Evolutionary conservation across 2,888 invertebrate species (phyloP).

Genomic region (Mesorhabditis spiculigera): DNA sequence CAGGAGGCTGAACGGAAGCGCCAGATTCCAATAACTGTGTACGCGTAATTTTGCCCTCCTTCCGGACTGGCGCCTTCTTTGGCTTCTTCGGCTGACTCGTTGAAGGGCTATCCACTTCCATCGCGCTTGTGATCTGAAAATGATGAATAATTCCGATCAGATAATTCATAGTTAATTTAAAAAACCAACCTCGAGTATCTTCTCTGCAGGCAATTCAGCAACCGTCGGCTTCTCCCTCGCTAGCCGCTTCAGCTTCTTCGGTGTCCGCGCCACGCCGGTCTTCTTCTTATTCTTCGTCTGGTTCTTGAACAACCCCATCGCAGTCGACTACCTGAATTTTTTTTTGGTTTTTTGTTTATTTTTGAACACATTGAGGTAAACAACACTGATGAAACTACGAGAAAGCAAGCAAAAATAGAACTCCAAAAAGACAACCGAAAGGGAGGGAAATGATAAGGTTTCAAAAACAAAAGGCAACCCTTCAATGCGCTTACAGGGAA

Average conservation of each 20-base stretch:
- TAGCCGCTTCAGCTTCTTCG: not conserved
- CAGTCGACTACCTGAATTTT: not conserved
- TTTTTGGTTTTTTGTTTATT: not conserved
- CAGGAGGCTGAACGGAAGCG: not conserved
- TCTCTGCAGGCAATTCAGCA: not conserved
- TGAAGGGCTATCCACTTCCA: not conserved
- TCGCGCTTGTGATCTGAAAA: not conserved
- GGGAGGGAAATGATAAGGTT: too few relatives aligned
- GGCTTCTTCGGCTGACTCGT: not conserved
- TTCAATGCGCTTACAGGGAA: too few relatives aligned
- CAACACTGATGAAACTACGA: too few relatives aligned
- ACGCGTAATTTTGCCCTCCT: not conserved
- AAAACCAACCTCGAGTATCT: not conserved
- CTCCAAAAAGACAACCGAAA: too few relatives aligned
- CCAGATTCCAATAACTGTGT: not conserved
- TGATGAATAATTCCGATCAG: not conserved
- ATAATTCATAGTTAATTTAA: not conserved
- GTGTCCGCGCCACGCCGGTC: not conserved
- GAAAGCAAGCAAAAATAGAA: too few relatives aligned
- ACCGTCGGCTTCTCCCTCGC: not conserved
- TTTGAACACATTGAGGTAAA: not conserved
- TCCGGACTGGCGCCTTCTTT: not conserved
- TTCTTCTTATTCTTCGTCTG: not conserved
- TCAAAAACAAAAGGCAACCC: too few relatives aligned
- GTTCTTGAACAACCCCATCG: slow-evolving; percentile 2